These are phyloP conservation scores for Sphaeridia pumilis DNA, from an alignment of 2,888 invertebrate species.

Conservation along the genomic window DNA sequence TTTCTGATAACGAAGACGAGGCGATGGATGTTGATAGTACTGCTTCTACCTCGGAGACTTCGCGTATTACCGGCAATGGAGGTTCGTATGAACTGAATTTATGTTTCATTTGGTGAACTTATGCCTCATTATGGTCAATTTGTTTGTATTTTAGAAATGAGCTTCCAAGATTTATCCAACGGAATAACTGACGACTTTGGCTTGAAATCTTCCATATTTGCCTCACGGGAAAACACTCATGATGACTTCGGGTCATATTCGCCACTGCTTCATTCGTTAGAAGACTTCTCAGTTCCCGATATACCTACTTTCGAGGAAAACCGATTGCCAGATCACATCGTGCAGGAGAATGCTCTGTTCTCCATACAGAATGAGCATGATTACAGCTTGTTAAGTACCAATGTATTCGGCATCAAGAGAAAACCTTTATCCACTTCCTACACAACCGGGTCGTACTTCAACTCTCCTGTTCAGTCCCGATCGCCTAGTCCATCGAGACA, in stretches of 20 bases:
- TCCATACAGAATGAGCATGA: conserved; percentile 30
- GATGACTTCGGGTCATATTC: conserved; percentile 23
- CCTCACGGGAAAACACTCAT: no score
- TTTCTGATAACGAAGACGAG: no score
- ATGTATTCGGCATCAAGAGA: conserved; percentile 4
- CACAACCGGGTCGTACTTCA: not conserved
- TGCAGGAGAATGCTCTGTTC: conserved; percentile 26
- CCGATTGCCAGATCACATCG: conserved; percentile 30
- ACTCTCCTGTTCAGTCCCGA: not conserved
- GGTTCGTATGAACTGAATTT: no score
- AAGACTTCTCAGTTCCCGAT: conserved; percentile 27
- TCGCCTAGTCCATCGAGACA: not conserved
- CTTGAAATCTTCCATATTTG: no score
- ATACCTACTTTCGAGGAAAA: conserved; percentile 32
- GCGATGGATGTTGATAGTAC: no score
- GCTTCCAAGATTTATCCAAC: no score
- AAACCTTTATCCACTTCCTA: conserved; percentile 1
- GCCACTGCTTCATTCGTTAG: conserved; percentile 25
- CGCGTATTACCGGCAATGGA: no score
- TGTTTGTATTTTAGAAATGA: no score
- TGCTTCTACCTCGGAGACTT: no score
- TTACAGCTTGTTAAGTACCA: conserved; percentile 14
- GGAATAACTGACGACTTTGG: no score
- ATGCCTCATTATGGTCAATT: no score
- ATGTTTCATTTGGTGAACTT: no score